phyloP scores from a whole-genome alignment of 2,113 vertebrate genomes.

The Pongo abelii region DNA sequence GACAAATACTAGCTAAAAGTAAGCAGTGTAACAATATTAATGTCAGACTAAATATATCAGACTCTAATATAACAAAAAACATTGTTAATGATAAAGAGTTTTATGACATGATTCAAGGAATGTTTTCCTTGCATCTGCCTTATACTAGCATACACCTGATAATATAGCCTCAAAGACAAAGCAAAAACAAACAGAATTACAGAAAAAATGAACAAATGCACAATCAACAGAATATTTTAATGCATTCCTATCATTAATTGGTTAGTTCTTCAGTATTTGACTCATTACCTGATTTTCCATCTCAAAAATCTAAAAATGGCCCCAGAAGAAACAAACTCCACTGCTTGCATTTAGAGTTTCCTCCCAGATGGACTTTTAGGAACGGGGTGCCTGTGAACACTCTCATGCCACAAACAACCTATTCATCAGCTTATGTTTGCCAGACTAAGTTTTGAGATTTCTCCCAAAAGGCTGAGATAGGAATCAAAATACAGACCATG shows the following conservation, averaged over 20 bases:
- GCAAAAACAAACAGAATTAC: not conserved
- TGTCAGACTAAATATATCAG: not conserved
- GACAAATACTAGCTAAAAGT: not conserved
- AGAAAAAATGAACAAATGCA: not conserved
- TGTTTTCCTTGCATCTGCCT: not conserved
- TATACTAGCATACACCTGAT: not conserved
- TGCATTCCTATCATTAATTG: not conserved
- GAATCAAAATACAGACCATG: not conserved
- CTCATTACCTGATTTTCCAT: not conserved
- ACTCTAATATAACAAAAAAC: not conserved
- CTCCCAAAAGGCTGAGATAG: not conserved
- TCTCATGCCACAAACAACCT: accelerated
- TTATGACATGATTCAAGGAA: not conserved
- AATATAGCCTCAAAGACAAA: not conserved
- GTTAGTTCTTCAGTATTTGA: not conserved
- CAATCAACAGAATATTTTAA: not conserved
- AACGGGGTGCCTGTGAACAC: not conserved
- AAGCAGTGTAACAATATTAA: not conserved
- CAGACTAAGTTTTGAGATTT: not conserved
- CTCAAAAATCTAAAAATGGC: not conserved
- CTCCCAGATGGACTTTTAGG: not conserved
- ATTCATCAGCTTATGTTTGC: too few relatives aligned
- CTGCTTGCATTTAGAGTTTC: not conserved
- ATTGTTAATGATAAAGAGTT: not conserved
- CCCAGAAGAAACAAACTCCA: not conserved